A percentile compares a stretch with the other conserved stretches of the same genome.
phyloP scores from a whole-genome alignment of 2,797 vertebrate genomes.

The Chrysocyon brachyurus region DNA sequence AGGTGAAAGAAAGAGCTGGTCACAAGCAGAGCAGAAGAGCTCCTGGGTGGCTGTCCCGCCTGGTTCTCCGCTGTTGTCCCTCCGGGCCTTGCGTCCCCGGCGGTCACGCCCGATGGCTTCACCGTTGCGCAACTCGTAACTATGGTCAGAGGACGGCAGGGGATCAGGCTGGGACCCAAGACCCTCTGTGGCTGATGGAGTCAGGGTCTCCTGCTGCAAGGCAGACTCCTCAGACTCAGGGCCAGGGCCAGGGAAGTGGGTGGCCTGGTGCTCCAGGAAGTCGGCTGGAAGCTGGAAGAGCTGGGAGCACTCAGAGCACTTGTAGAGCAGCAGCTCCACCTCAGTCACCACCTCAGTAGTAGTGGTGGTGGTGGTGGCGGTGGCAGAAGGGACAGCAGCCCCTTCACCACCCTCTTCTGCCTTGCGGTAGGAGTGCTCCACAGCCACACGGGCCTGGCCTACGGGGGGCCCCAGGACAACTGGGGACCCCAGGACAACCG shows the following conservation, averaged over 20 bases:
- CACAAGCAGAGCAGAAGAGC: constrained; percentile 81
- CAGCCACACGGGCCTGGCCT: constrained; percentile 84
- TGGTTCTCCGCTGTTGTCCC: constrained; percentile 31
- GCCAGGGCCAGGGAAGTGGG: constrained; percentile 78
- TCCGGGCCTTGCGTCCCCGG: constrained; percentile 38
- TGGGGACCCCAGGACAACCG: constrained; percentile 76
- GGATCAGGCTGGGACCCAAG: constrained; percentile 23
- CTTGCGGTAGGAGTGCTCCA: constrained; percentile 88
- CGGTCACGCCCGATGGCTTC: constrained; percentile 58
- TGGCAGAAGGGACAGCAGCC: neutral
- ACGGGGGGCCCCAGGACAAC: constrained; percentile 79
- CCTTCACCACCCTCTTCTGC: constrained; percentile 83
- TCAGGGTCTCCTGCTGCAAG: constrained; percentile 48
- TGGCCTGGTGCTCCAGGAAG: constrained; percentile 88
- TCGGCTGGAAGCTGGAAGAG: constrained; percentile 87
- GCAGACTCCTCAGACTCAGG: constrained; percentile 64
- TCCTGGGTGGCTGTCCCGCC: constrained; percentile 56
- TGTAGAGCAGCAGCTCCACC: constrained; percentile 88
- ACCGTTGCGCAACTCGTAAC: constrained; percentile 75
- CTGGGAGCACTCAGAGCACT: constrained; percentile 88
- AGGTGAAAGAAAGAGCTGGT: constrained; percentile 69
- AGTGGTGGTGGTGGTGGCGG: constrained; percentile 16
- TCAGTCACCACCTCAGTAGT: constrained; percentile 77
- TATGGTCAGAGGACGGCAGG: constrained; percentile 80
- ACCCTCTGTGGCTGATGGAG: neutral